Conservation (phyloP, 2,888 invertebrate species). For the Gonocerus acuteangulatus region DNA sequence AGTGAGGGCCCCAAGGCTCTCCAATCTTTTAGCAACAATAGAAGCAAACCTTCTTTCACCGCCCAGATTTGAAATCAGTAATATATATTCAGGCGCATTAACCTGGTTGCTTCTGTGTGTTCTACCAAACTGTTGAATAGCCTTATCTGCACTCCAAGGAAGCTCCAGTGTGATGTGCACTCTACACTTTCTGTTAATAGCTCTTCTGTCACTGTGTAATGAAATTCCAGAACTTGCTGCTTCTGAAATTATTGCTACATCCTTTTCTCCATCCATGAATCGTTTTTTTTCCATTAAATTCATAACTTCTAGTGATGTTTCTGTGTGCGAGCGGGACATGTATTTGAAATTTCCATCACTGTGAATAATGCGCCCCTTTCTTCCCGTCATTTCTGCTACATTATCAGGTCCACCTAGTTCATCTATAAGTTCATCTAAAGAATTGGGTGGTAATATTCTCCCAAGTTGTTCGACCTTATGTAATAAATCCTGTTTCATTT, state of each 20-base stretch:
- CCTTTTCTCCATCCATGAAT: slow-evolving; percentile 57
- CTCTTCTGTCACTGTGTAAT: slow-evolving; percentile 54
- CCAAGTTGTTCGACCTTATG: slow-evolving; percentile 78
- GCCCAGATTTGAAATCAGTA: slow-evolving; percentile 57
- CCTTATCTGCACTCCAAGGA: slow-evolving; percentile 60
- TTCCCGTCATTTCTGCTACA: slow-evolving; percentile 99
- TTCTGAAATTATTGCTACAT: slow-evolving; percentile 58
- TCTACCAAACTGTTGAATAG: slow-evolving; percentile 60
- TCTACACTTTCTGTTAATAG: slow-evolving; percentile 49
- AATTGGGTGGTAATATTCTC: slow-evolving; percentile 85
- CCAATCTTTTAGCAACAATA: slow-evolving; percentile 57
- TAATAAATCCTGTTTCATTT: slow-evolving; percentile 85
- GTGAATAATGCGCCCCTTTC: slow-evolving; percentile 86
- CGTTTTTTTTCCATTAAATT: slow-evolving; percentile 75
- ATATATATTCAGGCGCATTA: slow-evolving; percentile 57
- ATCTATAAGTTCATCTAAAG: slow-evolving; percentile 95
- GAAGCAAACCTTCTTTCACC: slow-evolving; percentile 59
- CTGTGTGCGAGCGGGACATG: slow-evolving; percentile 86
- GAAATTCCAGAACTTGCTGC: slow-evolving; percentile 58
- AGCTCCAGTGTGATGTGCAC: slow-evolving; percentile 59
- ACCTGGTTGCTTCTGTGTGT: slow-evolving; percentile 60
- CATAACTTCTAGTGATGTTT: slow-evolving; percentile 91
- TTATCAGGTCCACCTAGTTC: slow-evolving; percentile 95
- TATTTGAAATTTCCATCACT: slow-evolving; percentile 87
- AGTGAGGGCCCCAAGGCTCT: slow-evolving; percentile 57